Evolutionary conservation across 2,113 vertebrate species (phyloP), one percentile per base, ranked within the genome.

Genomic region (Hemichromis elongatus): DNA sequence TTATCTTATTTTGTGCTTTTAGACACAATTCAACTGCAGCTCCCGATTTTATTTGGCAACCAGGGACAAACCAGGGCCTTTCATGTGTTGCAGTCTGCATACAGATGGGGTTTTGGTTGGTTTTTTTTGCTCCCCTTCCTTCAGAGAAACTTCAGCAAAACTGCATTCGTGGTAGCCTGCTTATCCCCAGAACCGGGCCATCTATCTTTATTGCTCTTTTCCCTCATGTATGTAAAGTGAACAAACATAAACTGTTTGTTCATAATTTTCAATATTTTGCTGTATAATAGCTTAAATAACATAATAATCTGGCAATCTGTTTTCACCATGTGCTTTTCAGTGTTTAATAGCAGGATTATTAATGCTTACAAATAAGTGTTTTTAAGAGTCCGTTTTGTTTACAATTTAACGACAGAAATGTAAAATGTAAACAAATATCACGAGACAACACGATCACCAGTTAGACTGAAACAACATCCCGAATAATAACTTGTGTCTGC

Each of bases 121-220:
- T n/a, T n/a, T n/a, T n/a, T n/a, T n/a, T n/a, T n/a, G n/a, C n/a
- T 0, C 26, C 42, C 68, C 6, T 1, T 75, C 26, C 16, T 75
- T 70, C 66, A 70, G 37, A 70, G 37, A 70, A 45, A 70, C 14
- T 70, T 70, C 21, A 45, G 14, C 45, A 0, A 70, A 70, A 6
- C 0, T 19, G 40, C 21, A 26, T 73, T 73, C 14, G 18, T 73
- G 40, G 6, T 47, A 45, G 9, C 68, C 3, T 19, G 30, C 42
- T 73, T 73, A 50, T 45, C 37, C 13, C 0, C 66, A 70, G 40
- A 1, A 70, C n/a, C 16, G 21, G 37, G 13, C 8, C 63, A 70
- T 70, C 8, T 10, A 45, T 24, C 0, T 19, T 18, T 52, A 9
- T 3, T 19, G 50, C 13, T 47, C 42, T 5, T 12, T 45, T 14